Conservation (phyloP, 2,888 invertebrate genomes). For the Stenotaenia linearis region DNA sequence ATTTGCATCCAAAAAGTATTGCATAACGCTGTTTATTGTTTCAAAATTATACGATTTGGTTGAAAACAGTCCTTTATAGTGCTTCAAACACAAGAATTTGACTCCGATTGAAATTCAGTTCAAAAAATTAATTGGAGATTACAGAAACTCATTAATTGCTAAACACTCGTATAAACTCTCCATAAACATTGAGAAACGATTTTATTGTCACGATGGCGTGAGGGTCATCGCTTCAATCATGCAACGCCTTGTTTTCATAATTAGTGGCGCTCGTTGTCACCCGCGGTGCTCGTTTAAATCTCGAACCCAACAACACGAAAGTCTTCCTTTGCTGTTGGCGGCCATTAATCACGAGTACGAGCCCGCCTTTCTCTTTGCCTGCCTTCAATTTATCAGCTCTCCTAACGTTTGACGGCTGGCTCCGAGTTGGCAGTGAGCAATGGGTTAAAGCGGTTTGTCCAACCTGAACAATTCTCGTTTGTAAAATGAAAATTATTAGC, state of each 20-base stretch:
- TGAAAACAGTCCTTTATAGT: too few relatives aligned
- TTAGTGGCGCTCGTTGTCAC: conserved; percentile 17
- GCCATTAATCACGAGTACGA: background rate
- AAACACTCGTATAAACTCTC: too few relatives aligned
- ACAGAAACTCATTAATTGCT: too few relatives aligned
- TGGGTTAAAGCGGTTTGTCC: background rate
- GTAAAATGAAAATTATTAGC: background rate
- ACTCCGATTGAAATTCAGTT: too few relatives aligned
- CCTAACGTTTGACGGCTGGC: background rate
- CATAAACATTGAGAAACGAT: too few relatives aligned
- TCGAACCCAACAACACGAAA: background rate
- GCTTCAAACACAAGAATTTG: too few relatives aligned
- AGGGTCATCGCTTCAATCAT: background rate
- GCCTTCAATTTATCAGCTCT: background rate
- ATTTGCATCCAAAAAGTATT: too few relatives aligned
- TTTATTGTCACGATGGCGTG: background rate
- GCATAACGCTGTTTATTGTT: too few relatives aligned
- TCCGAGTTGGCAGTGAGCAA: conserved; percentile 1
- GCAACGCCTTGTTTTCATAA: background rate
- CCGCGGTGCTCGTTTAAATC: conserved; percentile 24
- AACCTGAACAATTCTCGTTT: background rate
- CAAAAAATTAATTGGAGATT: too few relatives aligned
- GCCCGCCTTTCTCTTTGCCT: background rate
- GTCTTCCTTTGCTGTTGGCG: conserved; percentile 10
- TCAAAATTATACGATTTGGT: too few relatives aligned